Evolutionary conservation across 2,888 invertebrate species (phyloP).

Genomic region (Iphiclides podalirius): DNA sequence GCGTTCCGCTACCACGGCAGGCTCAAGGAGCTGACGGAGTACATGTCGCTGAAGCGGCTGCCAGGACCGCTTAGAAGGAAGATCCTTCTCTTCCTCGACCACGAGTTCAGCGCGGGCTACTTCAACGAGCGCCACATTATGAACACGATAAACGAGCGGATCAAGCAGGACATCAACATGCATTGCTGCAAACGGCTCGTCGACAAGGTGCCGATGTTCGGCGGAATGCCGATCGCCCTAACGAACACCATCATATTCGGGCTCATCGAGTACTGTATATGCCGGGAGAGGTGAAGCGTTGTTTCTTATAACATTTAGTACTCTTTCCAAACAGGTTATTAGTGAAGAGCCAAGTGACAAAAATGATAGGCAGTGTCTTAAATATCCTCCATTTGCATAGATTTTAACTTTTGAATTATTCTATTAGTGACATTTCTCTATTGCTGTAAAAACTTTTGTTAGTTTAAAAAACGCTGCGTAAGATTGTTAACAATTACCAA

Average conservation of each 20-base stretch:
- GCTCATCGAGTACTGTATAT: conserved; percentile 76
- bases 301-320: conserved; percentile 6
- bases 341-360: no score
- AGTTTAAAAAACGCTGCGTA: no score
- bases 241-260: conserved; percentile 72
- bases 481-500: no score
- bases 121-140: conserved; percentile 50
- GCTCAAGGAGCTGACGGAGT: conserved; percentile 44
- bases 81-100: conserved; percentile 48
- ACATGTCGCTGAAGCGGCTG: conserved; percentile 44
- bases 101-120: conserved; percentile 52
- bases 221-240: conserved; percentile 68
- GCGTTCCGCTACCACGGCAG: conserved; percentile 45
- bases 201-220: conserved; percentile 75
- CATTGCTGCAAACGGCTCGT: conserved; percentile 76
- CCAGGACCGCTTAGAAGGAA: conserved; percentile 46
- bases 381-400: no score
- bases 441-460: no score
- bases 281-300: conserved; percentile 78
- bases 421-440: no score
- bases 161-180: conserved; percentile 77
- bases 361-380: no score
- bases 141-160: conserved; percentile 57
- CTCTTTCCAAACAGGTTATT: not conserved
- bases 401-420: no score